phyloP scores from a whole-genome alignment of 1,140 invertebrate genomes.

The Gonatopus flavifemur region DNA sequence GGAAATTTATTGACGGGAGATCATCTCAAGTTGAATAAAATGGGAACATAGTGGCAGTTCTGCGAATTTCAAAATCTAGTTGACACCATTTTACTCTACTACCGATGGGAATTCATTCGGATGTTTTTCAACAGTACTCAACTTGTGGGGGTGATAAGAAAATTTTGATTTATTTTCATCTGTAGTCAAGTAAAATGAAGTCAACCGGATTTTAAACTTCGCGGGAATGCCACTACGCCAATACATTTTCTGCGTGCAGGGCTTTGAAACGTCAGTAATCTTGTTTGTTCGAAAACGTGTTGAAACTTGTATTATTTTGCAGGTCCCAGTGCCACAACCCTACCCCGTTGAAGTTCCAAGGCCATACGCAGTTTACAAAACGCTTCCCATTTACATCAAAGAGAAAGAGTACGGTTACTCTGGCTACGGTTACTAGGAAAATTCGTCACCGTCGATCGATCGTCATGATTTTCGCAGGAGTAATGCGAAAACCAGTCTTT shows the following conservation, averaged over 20 bases:
- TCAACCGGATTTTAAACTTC: too few relatives aligned
- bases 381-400: constrained; percentile 39
- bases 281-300: too few relatives aligned
- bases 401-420: constrained; percentile 22
- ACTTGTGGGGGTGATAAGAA: too few relatives aligned
- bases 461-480: constrained; percentile 4
- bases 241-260: too few relatives aligned
- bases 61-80: constrained; percentile 1
- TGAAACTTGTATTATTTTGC: too few relatives aligned
- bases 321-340: constrained; percentile 32
- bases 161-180: background rate
- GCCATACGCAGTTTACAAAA: constrained; percentile 41
- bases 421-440: constrained; percentile 19
- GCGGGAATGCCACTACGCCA: too few relatives aligned
- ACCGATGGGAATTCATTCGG: too few relatives aligned
- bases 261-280: too few relatives aligned
- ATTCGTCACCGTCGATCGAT: constrained; percentile 4
- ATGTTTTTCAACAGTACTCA: too few relatives aligned
- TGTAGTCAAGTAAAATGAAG: constrained; percentile 34
- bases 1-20: background rate
- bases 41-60: too few relatives aligned
- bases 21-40: background rate
- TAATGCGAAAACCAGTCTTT: constrained; percentile 32
- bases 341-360: constrained; percentile 45
- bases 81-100: background rate